A percentile compares a stretch with the other conserved stretches of the same genome.
Conservation (phyloP, 2,113 vertebrate genomes). For the Malurus alboscapulatus region DNA sequence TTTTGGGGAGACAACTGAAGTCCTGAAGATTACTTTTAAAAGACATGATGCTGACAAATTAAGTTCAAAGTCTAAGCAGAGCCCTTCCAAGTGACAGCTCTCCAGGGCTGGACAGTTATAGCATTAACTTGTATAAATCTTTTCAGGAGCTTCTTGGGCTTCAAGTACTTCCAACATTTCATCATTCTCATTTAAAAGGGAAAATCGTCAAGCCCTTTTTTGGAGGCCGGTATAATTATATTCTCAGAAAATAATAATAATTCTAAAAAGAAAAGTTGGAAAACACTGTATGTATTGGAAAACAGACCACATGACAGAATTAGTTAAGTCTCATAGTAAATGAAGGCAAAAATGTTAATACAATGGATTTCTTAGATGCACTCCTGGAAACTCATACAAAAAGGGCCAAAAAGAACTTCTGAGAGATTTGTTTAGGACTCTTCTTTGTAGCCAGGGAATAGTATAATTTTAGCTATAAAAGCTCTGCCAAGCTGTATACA, state of each 20-base stretch:
- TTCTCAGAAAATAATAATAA: neutral
- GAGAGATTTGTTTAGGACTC: neutral
- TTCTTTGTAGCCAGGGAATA: neutral
- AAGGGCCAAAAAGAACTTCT: neutral
- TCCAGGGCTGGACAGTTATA: conserved; percentile 42
- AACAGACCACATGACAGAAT: neutral
- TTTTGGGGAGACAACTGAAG: neutral
- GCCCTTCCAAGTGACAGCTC: conserved; percentile 42
- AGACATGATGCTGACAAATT: conserved; percentile 28
- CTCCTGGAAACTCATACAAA: neutral
- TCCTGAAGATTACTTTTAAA: conserved; percentile 28
- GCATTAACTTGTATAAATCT: conserved; percentile 59
- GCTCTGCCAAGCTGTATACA: neutral
- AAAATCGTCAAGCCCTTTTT: neutral
- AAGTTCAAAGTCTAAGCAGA: conserved; percentile 12
- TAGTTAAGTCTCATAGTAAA: neutral
- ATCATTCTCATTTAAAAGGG: conserved; percentile 6
- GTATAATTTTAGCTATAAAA: neutral
- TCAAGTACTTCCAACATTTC: conserved; percentile 46
- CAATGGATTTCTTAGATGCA: neutral
- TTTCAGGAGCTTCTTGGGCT: conserved; percentile 49
- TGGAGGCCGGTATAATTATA: neutral
- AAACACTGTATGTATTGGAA: neutral
- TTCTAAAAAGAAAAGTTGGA: neutral
- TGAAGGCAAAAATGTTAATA: neutral